Conservation (phyloP, 2,888 invertebrate genomes). For the Ectemnius cavifrons region DNA sequence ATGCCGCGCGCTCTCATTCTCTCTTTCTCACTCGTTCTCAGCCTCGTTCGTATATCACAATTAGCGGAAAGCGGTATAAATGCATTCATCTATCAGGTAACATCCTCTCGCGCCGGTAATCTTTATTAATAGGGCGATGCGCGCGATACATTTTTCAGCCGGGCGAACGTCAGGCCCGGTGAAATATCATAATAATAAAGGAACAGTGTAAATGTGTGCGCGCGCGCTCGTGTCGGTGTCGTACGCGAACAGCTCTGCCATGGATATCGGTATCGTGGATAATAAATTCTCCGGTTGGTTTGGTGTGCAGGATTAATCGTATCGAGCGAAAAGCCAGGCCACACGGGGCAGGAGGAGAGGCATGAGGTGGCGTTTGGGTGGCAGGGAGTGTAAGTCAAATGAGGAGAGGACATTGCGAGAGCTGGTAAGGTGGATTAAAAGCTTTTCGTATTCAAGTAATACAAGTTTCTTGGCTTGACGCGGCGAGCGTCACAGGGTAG, state of each 20-base stretch:
- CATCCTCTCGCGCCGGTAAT: constrained; percentile 4
- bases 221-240: constrained; percentile 1
- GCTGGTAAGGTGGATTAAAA: constrained; percentile 53
- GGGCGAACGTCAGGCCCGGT: not conserved
- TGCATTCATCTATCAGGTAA: constrained; percentile 8
- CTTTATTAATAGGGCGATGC: constrained; percentile 4
- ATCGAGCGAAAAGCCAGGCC: constrained; percentile 19
- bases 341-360: not conserved
- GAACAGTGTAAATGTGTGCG: not conserved
- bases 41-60: constrained; percentile 4
- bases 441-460: constrained; percentile 54
- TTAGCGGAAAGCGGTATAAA: constrained; percentile 8
- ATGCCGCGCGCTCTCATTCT: too few species aligned
- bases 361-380: not conserved
- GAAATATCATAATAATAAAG: constrained; percentile 7
- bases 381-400: not conserved
- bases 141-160: constrained; percentile 8
- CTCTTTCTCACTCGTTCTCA: not conserved
- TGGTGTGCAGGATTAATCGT: constrained; percentile 50
- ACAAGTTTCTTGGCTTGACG: constrained; percentile 30
- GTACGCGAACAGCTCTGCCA: not conserved
- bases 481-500: constrained; percentile 2
- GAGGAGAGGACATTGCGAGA: constrained; percentile 6
- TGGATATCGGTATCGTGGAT: constrained; percentile 8
- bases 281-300: constrained; percentile 49